phyloP scores from a whole-genome alignment of 2,113 vertebrate genomes.

The Tragelaphus scriptus region DNA sequence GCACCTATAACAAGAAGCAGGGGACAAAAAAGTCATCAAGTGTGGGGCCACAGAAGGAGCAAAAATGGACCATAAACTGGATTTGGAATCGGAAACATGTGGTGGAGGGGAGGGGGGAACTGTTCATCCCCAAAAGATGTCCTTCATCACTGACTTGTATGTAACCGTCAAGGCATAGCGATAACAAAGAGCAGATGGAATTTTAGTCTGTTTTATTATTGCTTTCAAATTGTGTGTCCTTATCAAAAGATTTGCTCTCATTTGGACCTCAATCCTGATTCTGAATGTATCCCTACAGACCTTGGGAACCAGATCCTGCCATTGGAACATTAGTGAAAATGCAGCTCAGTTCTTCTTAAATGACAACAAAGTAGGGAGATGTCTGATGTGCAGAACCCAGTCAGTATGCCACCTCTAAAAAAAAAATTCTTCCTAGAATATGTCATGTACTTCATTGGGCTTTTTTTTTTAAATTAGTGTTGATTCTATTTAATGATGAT shows the following conservation, averaged over 20 bases:
- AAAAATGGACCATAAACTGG: background rate
- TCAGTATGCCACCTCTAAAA: background rate
- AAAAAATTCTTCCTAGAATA: background rate
- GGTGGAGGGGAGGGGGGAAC: background rate
- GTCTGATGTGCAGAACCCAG: background rate
- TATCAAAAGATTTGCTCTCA: background rate
- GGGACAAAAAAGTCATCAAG: background rate
- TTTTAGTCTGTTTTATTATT: background rate
- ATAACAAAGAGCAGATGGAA: background rate
- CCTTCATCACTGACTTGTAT: background rate
- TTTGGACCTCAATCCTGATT: background rate
- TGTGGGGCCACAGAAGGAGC: background rate
- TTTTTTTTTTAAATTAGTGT: background rate
- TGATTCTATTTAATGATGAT: background rate
- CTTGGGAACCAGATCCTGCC: background rate
- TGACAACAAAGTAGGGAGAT: background rate
- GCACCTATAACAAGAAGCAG: background rate
- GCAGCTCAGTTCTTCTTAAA: background rate
- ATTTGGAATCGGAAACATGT: background rate
- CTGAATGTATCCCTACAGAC: background rate
- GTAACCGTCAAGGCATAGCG: background rate
- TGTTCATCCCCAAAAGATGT: background rate
- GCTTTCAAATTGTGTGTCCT: background rate
- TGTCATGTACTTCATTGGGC: background rate
- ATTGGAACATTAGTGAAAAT: background rate